phyloP scores from a whole-genome alignment of 2,797 vertebrate species.

The Cichlasoma orientale region DNA sequence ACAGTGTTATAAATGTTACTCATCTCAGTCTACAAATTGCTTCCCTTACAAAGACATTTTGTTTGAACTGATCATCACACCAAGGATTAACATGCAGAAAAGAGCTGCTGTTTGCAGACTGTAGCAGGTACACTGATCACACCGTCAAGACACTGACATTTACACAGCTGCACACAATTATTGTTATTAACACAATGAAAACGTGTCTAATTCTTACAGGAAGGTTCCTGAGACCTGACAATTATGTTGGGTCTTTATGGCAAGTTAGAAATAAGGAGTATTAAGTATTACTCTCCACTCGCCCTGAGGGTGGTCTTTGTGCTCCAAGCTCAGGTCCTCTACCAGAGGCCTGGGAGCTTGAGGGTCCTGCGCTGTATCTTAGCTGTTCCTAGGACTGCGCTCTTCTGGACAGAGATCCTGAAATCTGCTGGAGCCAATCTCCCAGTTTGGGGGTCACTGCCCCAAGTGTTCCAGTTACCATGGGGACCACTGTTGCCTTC shows the following conservation, averaged over 20 bases:
- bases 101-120: conserved; percentile 8
- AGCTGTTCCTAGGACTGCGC: too few relatives aligned
- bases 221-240: neutral
- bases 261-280: too few relatives aligned
- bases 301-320: too few relatives aligned
- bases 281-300: too few relatives aligned
- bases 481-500: too few relatives aligned
- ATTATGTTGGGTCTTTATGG: neutral
- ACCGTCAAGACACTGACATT: conserved; percentile 3
- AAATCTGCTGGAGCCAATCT: too few relatives aligned
- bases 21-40: neutral
- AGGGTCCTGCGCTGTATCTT: too few relatives aligned
- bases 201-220: neutral
- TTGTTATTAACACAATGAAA: neutral
- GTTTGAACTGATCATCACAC: neutral
- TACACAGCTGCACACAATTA: neutral
- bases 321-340: too few relatives aligned
- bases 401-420: too few relatives aligned
- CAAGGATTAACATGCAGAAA: neutral
- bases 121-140: conserved; percentile 1
- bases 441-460: too few relatives aligned
- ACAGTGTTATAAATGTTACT: neutral
- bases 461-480: too few relatives aligned
- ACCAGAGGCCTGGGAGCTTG: too few relatives aligned
- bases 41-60: neutral